Evolutionary conservation across 1,140 invertebrate genomes (phyloP).

Genomic region (Polypedilum vanderplanki): DNA sequence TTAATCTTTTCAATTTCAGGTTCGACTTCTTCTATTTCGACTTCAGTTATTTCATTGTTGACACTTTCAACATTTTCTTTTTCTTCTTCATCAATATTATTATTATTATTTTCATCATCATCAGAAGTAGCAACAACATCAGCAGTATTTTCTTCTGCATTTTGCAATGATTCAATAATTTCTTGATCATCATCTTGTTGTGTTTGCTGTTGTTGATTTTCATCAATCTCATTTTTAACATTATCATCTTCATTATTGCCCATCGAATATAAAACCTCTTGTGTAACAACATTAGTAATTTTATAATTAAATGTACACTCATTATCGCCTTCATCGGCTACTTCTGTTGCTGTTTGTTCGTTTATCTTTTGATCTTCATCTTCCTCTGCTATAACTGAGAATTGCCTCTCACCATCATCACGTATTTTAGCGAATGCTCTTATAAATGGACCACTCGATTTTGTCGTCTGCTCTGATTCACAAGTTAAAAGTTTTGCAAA

Average conservation of each 20-base stretch:
- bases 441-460: not conserved
- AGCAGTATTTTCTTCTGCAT: not conserved
- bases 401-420: conserved; percentile 3
- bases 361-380: conserved; percentile 4
- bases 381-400: not conserved
- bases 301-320: conserved; percentile 24
- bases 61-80: not conserved
- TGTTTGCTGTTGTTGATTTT: not conserved
- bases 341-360: not conserved
- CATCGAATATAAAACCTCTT: conserved; percentile 4
- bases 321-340: not conserved
- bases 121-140: not conserved
- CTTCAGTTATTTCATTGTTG: not conserved
- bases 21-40: not conserved
- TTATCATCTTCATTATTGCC: not conserved
- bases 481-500: not conserved
- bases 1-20: not conserved
- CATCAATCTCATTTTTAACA: not conserved
- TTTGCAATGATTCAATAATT: not conserved
- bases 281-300: conserved; percentile 19
- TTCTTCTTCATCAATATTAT: not conserved
- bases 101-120: not conserved
- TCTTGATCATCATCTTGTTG: not conserved
- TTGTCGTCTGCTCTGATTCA: not conserved
- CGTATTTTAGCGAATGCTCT: conserved; percentile 20